Conservation (phyloP, 92 coral and sea anemone species). For the Parazoanthus atlanticus region DNA sequence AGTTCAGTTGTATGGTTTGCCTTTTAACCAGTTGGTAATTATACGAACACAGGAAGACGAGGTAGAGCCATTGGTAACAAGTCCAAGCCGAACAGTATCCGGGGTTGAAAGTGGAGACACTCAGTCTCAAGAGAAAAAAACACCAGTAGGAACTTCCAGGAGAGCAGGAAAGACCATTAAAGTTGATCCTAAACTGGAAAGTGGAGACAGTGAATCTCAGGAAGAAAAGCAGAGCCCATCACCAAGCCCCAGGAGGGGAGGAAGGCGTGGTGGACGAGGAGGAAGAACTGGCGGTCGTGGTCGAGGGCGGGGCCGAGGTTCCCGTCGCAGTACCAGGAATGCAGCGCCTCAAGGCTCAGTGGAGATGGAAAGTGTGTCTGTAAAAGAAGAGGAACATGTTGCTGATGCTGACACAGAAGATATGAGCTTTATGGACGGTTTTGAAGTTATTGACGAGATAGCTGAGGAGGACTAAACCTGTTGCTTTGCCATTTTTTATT, state of each 20-base stretch:
- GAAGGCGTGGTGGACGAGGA: constrained; percentile 50
- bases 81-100: not conserved
- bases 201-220: constrained; percentile 38
- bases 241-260: constrained; percentile 60
- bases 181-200: not conserved
- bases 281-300: constrained; percentile 68
- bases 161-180: not conserved
- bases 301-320: constrained; percentile 82
- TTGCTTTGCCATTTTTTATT: not conserved
- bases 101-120: not conserved
- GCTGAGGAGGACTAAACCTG: constrained; percentile 68
- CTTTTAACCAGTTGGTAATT: not conserved
- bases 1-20: too few species aligned
- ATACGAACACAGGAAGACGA: constrained; percentile 16
- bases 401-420: constrained; percentile 55
- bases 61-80: not conserved
- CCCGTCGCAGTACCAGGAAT: constrained; percentile 57
- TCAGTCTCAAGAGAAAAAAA: not conserved
- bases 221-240: constrained; percentile 52
- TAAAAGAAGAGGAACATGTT: constrained; percentile 41
- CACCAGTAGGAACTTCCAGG: not conserved
- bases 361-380: constrained; percentile 52
- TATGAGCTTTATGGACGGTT: constrained; percentile 82
- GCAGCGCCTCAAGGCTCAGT: constrained; percentile 33
- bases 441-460: constrained; percentile 93